Evolutionary conservation across 2,888 invertebrate genomes (phyloP), one percentile per base, ranked within the genome.

Genomic region (Suillia variegata): DNA sequence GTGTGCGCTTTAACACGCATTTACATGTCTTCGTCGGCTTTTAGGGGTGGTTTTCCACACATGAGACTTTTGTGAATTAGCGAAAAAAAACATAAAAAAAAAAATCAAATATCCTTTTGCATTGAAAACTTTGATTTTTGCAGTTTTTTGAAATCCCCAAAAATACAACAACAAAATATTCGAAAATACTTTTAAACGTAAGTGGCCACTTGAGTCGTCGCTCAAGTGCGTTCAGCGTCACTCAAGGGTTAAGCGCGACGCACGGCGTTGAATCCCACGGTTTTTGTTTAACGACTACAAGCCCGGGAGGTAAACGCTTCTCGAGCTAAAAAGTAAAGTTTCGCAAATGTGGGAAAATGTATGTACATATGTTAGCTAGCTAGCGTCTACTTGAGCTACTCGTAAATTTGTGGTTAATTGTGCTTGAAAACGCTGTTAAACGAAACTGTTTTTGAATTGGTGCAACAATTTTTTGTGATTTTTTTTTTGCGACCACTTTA

Each of bases 211-310:
- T 66, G n/a, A n/a, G n/a, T n/a, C n/a, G n/a, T n/a, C n/a, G n/a
- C n/a, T n/a, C n/a, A n/a, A n/a, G n/a, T n/a, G n/a, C n/a, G n/a
- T n/a, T n/a, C n/a, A n/a, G 48, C 49, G 49, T 49, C 49, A 49
- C 13, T 49, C 24, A 49, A 15, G 49, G 49, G 26, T 49, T 22
- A 49, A 49, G 55, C 48, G 55, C 33, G 48, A n/a, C n/a, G n/a
- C n/a, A n/a, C n/a, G n/a, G 45, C 45, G 45, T 20, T 73, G 79
- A 78, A 75, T 80, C 80, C 80, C 80, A 80, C 80, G 80, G 80
- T 79, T 76, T n/a, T n/a, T 80, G 80, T 80, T 78, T 77, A n/a
- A n/a, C 75, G 74, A 74, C 80, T 78, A 80, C 80, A 80, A 76
- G 70, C 76, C 74, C 79, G n/a, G n/a, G n/a, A n/a, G n/a, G n/a